These are phyloP conservation scores for Orthosia cruda DNA, from an alignment of 2,888 invertebrate species.

Conservation along the genomic window DNA sequence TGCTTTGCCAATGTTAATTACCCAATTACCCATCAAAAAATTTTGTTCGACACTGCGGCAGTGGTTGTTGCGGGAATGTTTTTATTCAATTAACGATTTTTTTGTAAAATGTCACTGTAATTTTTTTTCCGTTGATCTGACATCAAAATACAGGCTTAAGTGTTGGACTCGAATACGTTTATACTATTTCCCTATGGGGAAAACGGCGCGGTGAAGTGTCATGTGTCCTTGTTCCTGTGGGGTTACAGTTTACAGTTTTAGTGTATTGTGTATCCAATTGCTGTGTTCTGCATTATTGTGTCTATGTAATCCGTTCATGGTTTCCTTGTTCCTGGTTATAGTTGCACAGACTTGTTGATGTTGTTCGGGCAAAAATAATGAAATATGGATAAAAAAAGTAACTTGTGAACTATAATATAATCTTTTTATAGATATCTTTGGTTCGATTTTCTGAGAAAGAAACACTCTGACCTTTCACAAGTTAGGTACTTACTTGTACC, in stretches of 20 bases:
- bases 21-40: no score
- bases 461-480: no score
- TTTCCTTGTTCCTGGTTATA: slow-evolving; percentile 13
- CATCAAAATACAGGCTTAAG: no score
- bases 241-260: not conserved
- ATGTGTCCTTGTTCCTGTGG: slow-evolving; percentile 30
- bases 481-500: not conserved
- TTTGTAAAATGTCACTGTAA: no score
- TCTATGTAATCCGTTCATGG: slow-evolving; percentile 21
- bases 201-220: slow-evolving; percentile 27
- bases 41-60: no score
- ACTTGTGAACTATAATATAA: not conserved
- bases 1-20: no score
- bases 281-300: slow-evolving; percentile 24
- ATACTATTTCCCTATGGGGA: slow-evolving; percentile 28
- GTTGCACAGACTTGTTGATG: not conserved
- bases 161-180: slow-evolving; percentile 26
- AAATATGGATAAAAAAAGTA: not conserved
- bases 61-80: no score
- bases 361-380: not conserved
- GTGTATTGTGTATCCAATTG: slow-evolving; percentile 24
- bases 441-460: not conserved
- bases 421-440: no score
- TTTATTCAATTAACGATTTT: no score
- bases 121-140: no score